Percentiles rank a stretch among this genome's conserved stretches.
Evolutionary conservation across 2,888 invertebrate species (phyloP).

Genomic region (Pyrrhosoma nymphula): DNA sequence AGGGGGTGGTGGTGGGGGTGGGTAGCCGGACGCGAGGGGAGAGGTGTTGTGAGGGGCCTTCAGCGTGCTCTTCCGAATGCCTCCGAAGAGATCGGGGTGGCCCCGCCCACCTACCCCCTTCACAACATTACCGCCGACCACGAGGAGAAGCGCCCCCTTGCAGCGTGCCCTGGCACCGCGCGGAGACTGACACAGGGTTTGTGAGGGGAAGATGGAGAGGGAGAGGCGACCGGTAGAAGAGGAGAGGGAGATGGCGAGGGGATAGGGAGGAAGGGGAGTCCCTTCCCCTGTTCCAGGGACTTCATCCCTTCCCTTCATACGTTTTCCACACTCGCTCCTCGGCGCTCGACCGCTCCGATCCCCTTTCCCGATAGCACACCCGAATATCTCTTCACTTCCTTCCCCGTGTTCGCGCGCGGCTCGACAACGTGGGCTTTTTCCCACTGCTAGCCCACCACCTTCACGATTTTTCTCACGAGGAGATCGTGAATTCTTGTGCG

Average conservation of each 20-base stretch:
- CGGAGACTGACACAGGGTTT: not conserved
- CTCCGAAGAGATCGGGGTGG: constrained; percentile 1
- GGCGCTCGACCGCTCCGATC: constrained; percentile 31
- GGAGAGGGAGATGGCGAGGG: not conserved
- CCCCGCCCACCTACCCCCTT: not conserved
- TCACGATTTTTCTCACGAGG: too few species aligned
- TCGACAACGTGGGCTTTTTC: too few species aligned
- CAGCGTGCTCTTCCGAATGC: not conserved
- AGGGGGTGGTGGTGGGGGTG: not conserved
- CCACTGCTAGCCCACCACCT: too few species aligned
- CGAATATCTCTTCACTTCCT: too few species aligned
- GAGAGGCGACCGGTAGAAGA: not conserved
- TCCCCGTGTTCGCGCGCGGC: too few species aligned
- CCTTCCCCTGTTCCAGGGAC: not conserved
- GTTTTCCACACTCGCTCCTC: not conserved
- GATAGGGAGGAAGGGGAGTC: not conserved
- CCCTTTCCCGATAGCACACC: not conserved
- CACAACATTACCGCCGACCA: not conserved
- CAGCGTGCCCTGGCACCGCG: not conserved
- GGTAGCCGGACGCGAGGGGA: too few species aligned
- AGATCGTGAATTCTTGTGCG: too few species aligned
- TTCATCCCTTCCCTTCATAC: not conserved
- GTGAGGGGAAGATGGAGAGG: not conserved
- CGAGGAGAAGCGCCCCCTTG: not conserved
- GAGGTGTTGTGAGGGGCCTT: not conserved